These are phyloP conservation scores for Congeria kusceri DNA, from an alignment of 2,888 invertebrate species.

Conservation along the genomic window DNA sequence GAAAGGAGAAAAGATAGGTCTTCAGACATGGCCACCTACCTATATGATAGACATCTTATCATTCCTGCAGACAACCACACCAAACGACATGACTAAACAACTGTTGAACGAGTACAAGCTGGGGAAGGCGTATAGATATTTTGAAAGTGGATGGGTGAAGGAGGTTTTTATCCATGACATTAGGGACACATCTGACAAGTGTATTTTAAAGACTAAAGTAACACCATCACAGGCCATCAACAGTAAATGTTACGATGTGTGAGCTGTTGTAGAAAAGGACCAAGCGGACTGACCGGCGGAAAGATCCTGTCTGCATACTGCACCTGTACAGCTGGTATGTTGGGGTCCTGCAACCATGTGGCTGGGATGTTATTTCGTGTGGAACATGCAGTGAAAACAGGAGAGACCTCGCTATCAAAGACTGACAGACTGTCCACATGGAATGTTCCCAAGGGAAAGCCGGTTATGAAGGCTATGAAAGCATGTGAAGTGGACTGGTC, in stretches of 20 bases:
- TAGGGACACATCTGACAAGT: slow-evolving; percentile 9
- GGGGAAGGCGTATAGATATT: slow-evolving; percentile 56
- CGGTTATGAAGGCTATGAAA: slow-evolving; percentile 17
- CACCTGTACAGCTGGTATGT: slow-evolving; percentile 54
- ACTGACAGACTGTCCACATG: slow-evolving; percentile 25
- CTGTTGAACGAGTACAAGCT: slow-evolving; percentile 57
- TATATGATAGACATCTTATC: slow-evolving; percentile 53
- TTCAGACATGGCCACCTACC: slow-evolving; percentile 43
- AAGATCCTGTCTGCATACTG: no score
- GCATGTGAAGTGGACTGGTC: neutral
- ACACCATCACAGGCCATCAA: neutral
- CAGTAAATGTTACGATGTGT: neutral
- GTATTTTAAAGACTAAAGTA: slow-evolving; percentile 38
- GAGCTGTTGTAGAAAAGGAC: neutral
- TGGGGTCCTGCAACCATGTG: slow-evolving; percentile 44
- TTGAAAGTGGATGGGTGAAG: slow-evolving; percentile 52
- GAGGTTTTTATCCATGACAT: slow-evolving; percentile 48
- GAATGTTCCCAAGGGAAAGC: slow-evolving; percentile 38
- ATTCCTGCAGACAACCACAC: slow-evolving; percentile 26
- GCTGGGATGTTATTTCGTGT: slow-evolving; percentile 35
- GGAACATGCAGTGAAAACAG: slow-evolving; percentile 43
- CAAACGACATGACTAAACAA: slow-evolving; percentile 16
- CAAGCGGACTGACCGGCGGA: slow-evolving; percentile 11
- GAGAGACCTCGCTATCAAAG: slow-evolving; percentile 8
- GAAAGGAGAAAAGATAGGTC: slow-evolving; percentile 50